Conservation (phyloP, 2,797 vertebrate species). For the Apogon hyalosoma region DNA sequence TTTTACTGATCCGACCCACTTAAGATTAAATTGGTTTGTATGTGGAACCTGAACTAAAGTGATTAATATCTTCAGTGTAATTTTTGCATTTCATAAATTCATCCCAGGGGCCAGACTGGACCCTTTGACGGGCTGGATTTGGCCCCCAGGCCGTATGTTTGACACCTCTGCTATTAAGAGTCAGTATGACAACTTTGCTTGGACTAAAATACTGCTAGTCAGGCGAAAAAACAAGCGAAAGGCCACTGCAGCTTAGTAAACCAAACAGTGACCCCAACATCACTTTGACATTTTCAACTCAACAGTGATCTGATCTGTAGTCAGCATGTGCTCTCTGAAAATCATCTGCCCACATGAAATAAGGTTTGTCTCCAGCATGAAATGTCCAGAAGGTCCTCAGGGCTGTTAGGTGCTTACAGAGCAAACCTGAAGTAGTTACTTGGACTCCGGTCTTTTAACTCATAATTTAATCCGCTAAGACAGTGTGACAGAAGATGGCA, state of each 20-base stretch:
- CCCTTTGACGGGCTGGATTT: too few species aligned
- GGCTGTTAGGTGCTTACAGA: slow-evolving; percentile 35
- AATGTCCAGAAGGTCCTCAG: slow-evolving; percentile 39
- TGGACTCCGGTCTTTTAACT: slow-evolving; percentile 17
- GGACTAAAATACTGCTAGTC: slow-evolving; percentile 16
- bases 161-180: slow-evolving; percentile 2
- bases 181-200: slow-evolving; percentile 5
- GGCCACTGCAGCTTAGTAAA: slow-evolving; percentile 12
- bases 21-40: too few species aligned
- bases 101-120: too few species aligned
- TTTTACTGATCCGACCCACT: too few species aligned
- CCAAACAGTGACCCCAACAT: slow-evolving; percentile 50
- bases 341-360: slow-evolving; percentile 26
- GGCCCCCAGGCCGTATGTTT: too few species aligned
- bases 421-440: slow-evolving; percentile 30
- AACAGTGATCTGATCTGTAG: slow-evolving; percentile 18
- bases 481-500: slow-evolving; percentile 27
- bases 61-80: too few species aligned
- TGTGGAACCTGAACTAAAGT: too few species aligned
- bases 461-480: slow-evolving; percentile 28
- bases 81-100: too few species aligned
- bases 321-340: slow-evolving; percentile 18
- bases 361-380: slow-evolving; percentile 37
- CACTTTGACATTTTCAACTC: slow-evolving; percentile 60
- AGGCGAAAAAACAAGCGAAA: slow-evolving; percentile 6